Base-by-base conservation (phyloP, 1,140 invertebrate species). In the Drosophila insularis region DNA sequence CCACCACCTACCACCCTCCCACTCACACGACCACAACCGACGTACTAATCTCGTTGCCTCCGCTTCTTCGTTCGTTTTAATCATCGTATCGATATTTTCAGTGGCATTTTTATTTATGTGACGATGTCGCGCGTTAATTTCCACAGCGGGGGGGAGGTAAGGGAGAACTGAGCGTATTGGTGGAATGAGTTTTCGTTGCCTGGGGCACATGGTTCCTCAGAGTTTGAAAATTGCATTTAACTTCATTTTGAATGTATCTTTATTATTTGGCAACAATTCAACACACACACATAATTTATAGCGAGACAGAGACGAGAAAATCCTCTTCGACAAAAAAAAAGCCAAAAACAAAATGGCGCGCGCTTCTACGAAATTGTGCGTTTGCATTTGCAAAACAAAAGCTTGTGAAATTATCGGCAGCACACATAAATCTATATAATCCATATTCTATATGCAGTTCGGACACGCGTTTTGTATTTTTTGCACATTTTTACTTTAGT, bases 11-110 rank as follows among this genome's bases (percentile, higher is more conserved):
- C 60, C 14, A 23, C 60, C 60, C 79, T 70, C 79, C 71, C 82
- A 79, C 82, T 78, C 78, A 78, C 32, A 68, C 75, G 61, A 76
- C 75, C 60, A 35, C 75, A 71, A 63, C 80, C 82, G 81, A 78
- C 79, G 84, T 85, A 87, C 80, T 87, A 86, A 86, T 89, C 82
- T 86, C 79, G 82, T 78, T 85, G 60, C 84, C 82, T 59, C 60
- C 31, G 58, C 74, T 79, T 86, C 74, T 79, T 86, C 82, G 82
- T 82, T 50, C 43, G 43, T 21, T 50, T 86, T 86, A 82, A 79
- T 89, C 82, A 86, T 82, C 84, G 82, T 87, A 87, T 87, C 86
- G 84, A 87, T 75, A 87, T 87, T 87, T 87, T 87, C 80, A 74
- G 85, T 71, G 75, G 85, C 76, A 82, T 89, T 89, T 89, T 89